Percentiles rank a stretch among this genome's conserved stretches.
Evolutionary conservation across 2,113 vertebrate genomes (phyloP).

Genomic region (Cyanoliseus patagonus): DNA sequence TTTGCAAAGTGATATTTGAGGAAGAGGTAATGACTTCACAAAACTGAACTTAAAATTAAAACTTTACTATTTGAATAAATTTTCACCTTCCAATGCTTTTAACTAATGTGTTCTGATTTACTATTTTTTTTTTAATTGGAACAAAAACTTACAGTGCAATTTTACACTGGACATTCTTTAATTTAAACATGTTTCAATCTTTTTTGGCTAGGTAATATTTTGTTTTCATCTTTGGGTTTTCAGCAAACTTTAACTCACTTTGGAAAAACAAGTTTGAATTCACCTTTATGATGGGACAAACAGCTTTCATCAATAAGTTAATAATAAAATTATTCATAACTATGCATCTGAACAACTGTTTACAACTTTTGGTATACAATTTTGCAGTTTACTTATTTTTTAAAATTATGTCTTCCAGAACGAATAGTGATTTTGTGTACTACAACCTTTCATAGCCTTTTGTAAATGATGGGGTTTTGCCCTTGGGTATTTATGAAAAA

Average conservation of each 20-base stretch:
- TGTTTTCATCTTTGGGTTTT: not conserved
- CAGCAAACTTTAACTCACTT: not conserved
- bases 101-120: not conserved
- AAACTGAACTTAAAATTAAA: not conserved
- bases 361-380: not conserved
- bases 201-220: not conserved
- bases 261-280: not conserved
- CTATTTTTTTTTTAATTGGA: not conserved
- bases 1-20: not conserved
- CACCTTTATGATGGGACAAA: not conserved
- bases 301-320: not conserved
- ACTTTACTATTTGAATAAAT: not conserved
- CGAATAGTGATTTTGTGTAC: not conserved
- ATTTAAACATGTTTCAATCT: not conserved
- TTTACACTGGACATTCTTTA: not conserved
- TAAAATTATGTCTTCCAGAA: not conserved
- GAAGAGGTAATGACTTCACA: not conserved
- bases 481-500: not conserved
- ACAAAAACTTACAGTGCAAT: not conserved
- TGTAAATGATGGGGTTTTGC: not conserved
- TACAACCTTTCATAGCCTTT: not conserved
- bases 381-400: not conserved
- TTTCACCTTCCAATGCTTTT: not conserved
- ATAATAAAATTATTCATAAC: not conserved
- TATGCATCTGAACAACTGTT: not conserved